Evolutionary conservation across 1,140 invertebrate species (phyloP), one percentile per base, ranked within the genome.

Genomic region (Caenorhabditis tropicalis): DNA sequence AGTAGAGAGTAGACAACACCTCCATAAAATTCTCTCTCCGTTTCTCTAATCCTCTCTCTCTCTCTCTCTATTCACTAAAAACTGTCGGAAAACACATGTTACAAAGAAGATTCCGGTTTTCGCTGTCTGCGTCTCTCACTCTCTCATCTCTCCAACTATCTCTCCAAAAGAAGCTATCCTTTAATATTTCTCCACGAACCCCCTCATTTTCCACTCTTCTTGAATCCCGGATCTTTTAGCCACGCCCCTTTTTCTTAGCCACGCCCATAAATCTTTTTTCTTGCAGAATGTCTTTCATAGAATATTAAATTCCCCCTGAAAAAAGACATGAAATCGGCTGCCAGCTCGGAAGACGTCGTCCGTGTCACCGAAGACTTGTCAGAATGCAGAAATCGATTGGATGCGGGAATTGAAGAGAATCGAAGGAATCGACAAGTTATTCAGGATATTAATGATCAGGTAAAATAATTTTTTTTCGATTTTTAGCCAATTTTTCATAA

Each of bases 401-500:
- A 85, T 24, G 74, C 83, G 7, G 79, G 83, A 15, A 79, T 85
- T 33, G 74, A 81, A 39, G 48, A 58, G 56, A 79, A 56, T 31
- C 43, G 83, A 0, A 85, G 43, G 79, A 85, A 85, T 43, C 81
- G 79, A 79, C 46, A 85, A 12, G 79, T 79, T n/a, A 81, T 85
- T 29, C 46, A 81, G 56, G 83, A 81, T 49, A 79, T 85, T 27
- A 85, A 79, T 48, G 74, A 85, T 29, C 83, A 85, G 83, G 83
- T 81, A 15, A 27, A 29, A 15, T 29, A 9, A 12, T 46, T 46
- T 46, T 46, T 46, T 16, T 49, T 53, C 31, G 1, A 6, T 2
- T 12, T 4, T 0, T 43, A 24, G 0, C n/a, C 27, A 24, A 58
- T 51, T n/a, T 65, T 65, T 27, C 36, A 46, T 21, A 19, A 19